A percentile compares a stretch with the other conserved stretches of the same genome.
phyloP scores from a whole-genome alignment of 1,140 invertebrate genomes.

The Sitophilus oryzae region DNA sequence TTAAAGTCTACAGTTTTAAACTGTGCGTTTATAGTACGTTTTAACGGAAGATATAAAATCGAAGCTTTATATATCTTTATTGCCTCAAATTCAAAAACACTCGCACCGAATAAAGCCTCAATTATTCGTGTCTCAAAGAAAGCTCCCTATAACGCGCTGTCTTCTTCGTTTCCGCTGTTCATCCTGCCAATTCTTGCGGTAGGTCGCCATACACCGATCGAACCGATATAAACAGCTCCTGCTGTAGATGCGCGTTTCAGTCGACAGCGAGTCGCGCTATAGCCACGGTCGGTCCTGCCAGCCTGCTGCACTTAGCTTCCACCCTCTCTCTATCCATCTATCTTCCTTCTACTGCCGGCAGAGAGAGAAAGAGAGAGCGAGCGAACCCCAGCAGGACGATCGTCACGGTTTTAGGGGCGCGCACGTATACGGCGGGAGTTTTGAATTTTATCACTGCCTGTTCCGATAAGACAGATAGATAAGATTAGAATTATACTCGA shows the following conservation, averaged over 20 bases:
- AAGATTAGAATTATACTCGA: constrained; percentile 5
- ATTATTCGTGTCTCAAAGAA: too few species aligned
- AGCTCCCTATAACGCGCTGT: too few species aligned
- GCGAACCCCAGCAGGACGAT: background rate
- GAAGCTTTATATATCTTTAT: too few species aligned
- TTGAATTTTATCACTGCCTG: background rate
- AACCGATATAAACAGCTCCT: constrained; percentile 16
- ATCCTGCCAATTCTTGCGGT: constrained; percentile 12
- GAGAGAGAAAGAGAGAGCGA: background rate
- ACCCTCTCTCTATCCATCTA: background rate
- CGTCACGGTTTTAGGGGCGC: background rate
- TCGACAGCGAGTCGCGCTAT: constrained; percentile 12
- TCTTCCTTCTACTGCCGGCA: background rate
- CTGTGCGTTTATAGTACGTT: too few species aligned
- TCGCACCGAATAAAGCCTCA: too few species aligned
- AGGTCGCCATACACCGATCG: constrained; percentile 11
- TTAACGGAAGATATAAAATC: too few species aligned
- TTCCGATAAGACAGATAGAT: background rate
- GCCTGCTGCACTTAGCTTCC: constrained; percentile 6
- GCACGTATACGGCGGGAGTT: background rate
- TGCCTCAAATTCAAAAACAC: too few species aligned
- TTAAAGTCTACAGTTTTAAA: too few species aligned
- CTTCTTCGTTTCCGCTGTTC: background rate
- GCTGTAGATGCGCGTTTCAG: constrained; percentile 11
- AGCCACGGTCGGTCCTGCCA: constrained; percentile 17